Conservation (phyloP, 2,888 invertebrate genomes). For the Lasioglossum leucozonium region DNA sequence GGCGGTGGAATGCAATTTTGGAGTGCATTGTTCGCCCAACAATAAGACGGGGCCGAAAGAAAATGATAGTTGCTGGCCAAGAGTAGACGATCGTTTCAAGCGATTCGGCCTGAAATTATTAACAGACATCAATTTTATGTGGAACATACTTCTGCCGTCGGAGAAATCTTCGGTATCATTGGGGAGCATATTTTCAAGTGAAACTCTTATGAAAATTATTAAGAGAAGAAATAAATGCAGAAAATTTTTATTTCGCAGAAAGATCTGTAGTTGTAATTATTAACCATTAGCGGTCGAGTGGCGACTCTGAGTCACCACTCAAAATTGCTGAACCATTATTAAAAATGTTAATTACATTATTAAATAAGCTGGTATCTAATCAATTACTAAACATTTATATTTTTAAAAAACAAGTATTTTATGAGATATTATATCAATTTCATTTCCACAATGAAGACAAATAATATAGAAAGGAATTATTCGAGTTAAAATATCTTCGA, state of each 20-base stretch:
- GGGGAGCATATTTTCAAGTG: background rate
- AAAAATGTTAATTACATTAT: no score
- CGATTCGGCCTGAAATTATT: background rate
- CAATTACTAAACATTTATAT: no score
- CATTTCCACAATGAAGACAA: no score
- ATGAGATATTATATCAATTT: no score
- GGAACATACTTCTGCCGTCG: background rate
- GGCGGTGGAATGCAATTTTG: conserved; percentile 31
- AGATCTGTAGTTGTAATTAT: background rate
- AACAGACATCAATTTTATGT: background rate
- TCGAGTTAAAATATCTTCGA: no score
- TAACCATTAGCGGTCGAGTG: no score
- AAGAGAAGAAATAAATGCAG: background rate
- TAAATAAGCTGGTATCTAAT: no score
- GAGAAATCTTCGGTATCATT: background rate
- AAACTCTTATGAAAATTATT: background rate
- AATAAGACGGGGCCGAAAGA: background rate
- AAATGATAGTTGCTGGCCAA: background rate
- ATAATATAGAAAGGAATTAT: no score
- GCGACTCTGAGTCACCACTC: no score
- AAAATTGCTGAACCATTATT: no score
- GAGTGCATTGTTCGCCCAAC: conserved; percentile 8
- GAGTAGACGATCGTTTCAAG: background rate
- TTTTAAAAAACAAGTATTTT: no score
- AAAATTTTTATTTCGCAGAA: background rate